Conservation (phyloP, 1,140 invertebrate species). For the Drosophila truncata region DNA sequence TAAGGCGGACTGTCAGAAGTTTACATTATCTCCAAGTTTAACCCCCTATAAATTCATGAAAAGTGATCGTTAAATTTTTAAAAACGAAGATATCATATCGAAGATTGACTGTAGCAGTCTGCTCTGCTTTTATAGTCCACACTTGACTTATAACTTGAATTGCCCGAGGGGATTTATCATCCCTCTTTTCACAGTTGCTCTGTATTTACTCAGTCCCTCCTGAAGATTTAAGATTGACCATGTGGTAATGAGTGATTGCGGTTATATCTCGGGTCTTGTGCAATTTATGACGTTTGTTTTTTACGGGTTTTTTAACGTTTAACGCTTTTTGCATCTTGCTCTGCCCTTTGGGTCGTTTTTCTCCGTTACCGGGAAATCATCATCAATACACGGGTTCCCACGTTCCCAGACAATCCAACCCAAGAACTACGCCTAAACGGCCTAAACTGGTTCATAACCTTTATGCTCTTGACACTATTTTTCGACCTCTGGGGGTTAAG, state of each 20-base stretch:
- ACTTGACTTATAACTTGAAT: constrained; percentile 61
- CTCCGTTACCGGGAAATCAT: constrained; percentile 30
- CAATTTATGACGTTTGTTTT: constrained; percentile 64
- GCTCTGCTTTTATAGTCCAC: constrained; percentile 41
- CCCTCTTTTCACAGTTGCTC: constrained; percentile 13
- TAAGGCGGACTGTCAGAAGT: not conserved
- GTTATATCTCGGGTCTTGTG: constrained; percentile 46
- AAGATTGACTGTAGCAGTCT: constrained; percentile 12
- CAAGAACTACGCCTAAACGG: constrained; percentile 11
- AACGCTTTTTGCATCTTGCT: constrained; percentile 24
- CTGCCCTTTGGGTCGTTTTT: constrained; percentile 13
- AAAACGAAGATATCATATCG: not conserved
- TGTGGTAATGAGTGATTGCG: constrained; percentile 62
- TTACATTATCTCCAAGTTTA: not conserved
- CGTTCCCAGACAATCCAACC: constrained; percentile 11
- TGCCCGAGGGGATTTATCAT: constrained; percentile 47
- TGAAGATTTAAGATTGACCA: constrained; percentile 27
- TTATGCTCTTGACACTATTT: constrained; percentile 11
- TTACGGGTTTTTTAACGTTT: constrained; percentile 24
- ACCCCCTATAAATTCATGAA: not conserved
- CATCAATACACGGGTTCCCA: constrained; percentile 41
- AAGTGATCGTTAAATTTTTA: not conserved
- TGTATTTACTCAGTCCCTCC: constrained; percentile 17
- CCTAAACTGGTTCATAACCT: constrained; percentile 8
- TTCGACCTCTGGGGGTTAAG: constrained; percentile 12